phyloP scores from a whole-genome alignment of 1,140 invertebrate genomes.

The Zaprionus ghesquierei region DNA sequence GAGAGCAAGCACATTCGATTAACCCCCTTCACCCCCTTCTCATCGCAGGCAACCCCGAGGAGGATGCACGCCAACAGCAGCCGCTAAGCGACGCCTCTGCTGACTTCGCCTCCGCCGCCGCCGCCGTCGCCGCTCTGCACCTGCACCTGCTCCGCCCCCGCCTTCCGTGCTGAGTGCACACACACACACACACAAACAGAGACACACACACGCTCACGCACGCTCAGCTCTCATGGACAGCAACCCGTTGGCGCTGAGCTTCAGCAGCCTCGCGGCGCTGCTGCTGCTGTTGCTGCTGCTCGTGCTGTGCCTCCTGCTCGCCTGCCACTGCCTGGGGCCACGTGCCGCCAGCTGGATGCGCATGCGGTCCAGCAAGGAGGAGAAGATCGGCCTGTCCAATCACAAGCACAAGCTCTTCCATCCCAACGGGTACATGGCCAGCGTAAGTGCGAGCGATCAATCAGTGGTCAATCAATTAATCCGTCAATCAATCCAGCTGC shows the following conservation, averaged over 20 bases:
- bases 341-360: conserved; percentile 85
- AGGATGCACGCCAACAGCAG: background rate
- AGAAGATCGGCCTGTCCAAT: conserved; percentile 86
- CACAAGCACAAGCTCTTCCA: conserved; percentile 84
- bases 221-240: conserved; percentile 68
- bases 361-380: conserved; percentile 85
- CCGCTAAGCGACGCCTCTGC: background rate
- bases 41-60: background rate
- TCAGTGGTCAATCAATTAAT: too few relatives aligned
- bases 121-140: too few relatives aligned
- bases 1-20: background rate
- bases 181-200: too few relatives aligned
- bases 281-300: conserved; percentile 75
- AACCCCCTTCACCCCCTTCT: background rate
- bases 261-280: conserved; percentile 79
- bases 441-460: conserved; percentile 53
- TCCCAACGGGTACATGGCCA: conserved; percentile 87
- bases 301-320: conserved; percentile 79
- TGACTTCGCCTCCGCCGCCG: background rate
- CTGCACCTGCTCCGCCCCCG: background rate
- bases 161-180: too few relatives aligned
- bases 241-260: conserved; percentile 64
- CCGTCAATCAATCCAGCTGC: too few relatives aligned
- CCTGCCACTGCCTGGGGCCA: conserved; percentile 84
- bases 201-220: too few relatives aligned